phyloP scores from a whole-genome alignment of 2,113 vertebrate genomes.

The Podarcis raffonei region DNA sequence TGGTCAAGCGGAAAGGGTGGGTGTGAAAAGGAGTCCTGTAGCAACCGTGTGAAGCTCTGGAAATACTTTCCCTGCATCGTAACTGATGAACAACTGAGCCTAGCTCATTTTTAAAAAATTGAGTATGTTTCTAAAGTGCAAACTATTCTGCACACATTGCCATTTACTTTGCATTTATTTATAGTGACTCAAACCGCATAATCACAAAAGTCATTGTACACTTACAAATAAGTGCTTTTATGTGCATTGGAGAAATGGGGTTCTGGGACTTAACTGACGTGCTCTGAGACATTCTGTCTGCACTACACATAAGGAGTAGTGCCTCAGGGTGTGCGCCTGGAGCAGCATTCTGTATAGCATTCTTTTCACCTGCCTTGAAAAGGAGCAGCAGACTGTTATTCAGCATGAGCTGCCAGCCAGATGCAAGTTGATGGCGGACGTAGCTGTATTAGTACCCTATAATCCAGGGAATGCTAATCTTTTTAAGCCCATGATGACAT shows the following conservation, averaged over 20 bases:
- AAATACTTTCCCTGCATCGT: neutral
- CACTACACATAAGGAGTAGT: neutral
- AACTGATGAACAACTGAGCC: neutral
- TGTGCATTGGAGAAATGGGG: neutral
- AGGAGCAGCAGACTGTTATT: neutral
- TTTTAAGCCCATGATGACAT: no score
- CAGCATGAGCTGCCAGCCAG: neutral
- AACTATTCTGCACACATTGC: neutral
- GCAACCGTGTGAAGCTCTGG: neutral
- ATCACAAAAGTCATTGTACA: neutral
- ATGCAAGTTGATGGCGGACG: neutral
- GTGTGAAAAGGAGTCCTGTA: neutral
- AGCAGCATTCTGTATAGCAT: neutral
- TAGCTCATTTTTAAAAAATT: neutral
- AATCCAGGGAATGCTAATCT: neutral
- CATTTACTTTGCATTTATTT: neutral
- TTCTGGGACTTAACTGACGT: neutral
- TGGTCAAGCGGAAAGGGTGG: neutral
- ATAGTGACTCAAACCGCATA: neutral
- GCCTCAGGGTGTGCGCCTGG: neutral
- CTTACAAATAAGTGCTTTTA: neutral
- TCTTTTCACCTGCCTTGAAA: neutral
- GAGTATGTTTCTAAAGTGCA: neutral
- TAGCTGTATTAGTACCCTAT: fast-evolving
- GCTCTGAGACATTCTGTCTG: neutral